phyloP scores from a whole-genome alignment of 2,113 vertebrate species.

The Scortum barcoo region DNA sequence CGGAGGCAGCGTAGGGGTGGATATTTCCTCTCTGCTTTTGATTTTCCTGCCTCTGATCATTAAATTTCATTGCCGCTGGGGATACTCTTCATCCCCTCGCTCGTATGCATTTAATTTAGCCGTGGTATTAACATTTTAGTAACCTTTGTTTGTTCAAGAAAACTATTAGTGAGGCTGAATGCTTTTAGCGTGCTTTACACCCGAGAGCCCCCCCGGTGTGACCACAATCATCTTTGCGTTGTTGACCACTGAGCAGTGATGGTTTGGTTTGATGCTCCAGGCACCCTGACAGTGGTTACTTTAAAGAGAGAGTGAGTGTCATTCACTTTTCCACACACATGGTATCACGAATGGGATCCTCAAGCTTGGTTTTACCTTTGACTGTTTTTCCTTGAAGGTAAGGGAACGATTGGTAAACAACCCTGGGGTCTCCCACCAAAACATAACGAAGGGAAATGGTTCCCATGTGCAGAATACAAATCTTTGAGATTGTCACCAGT shows the following conservation, averaged over 20 bases:
- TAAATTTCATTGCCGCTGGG: conserved; percentile 53
- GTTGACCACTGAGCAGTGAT: conserved; percentile 1
- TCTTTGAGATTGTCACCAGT: neutral
- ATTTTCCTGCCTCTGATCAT: conserved; percentile 61
- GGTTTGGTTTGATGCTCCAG: conserved; percentile 18
- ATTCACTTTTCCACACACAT: neutral
- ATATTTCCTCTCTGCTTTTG: conserved; percentile 45
- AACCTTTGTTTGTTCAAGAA: conserved; percentile 67
- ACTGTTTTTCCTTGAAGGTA: too few species aligned
- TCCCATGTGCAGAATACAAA: too few species aligned
- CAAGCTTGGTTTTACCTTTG: neutral
- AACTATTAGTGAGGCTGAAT: conserved; percentile 30
- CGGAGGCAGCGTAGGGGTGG: neutral
- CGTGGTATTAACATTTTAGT: conserved; percentile 58
- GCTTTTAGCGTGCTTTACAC: conserved; percentile 27
- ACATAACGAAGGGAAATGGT: too few species aligned
- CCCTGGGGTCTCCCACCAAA: too few species aligned
- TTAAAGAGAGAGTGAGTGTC: neutral
- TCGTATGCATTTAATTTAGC: conserved; percentile 62
- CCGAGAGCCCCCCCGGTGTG: conserved; percentile 38
- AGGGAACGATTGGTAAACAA: too few species aligned
- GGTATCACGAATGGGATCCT: conserved; percentile 5
- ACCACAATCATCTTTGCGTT: conserved; percentile 26
- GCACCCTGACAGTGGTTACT: conserved; percentile 14
- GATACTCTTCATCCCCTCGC: conserved; percentile 32